A percentile compares a stretch with the other conserved stretches of the same genome.
These are phyloP conservation scores for Homarus americanus DNA, from an alignment of 1,140 invertebrate genomes.

Conservation along the genomic window DNA sequence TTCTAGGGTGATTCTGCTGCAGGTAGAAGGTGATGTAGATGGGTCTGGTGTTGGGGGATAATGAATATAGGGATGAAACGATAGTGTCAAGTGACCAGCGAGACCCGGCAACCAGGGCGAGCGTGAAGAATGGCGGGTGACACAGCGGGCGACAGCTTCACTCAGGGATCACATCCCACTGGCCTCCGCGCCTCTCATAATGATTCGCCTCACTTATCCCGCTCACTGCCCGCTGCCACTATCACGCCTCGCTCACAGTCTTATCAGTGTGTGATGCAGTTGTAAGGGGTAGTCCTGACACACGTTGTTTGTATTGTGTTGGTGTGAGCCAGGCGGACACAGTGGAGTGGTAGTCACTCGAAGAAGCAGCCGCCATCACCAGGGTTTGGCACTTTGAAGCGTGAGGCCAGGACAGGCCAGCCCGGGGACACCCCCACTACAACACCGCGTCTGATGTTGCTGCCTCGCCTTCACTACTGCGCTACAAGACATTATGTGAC, in stretches of 20 bases:
- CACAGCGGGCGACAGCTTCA: slow-evolving; percentile 7
- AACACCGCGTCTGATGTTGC: no score
- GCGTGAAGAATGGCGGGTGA: slow-evolving; percentile 25
- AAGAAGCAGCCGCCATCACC: not conserved
- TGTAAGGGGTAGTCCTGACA: not conserved
- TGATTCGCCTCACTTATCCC: slow-evolving; percentile 4
- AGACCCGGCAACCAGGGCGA: not conserved
- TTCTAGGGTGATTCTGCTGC: no score
- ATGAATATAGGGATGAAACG: not conserved
- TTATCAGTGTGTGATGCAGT: not conserved
- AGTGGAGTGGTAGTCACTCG: not conserved
- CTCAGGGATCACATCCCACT: not conserved
- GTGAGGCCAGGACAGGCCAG: no score
- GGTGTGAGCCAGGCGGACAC: no score
- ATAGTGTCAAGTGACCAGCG: not conserved
- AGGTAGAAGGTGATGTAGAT: no score
- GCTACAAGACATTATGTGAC: no score
- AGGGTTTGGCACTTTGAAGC: not conserved
- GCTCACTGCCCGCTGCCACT: not conserved
- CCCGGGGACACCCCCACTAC: no score
- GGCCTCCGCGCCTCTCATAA: slow-evolving; percentile 1
- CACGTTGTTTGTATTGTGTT: no score
- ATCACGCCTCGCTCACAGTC: not conserved
- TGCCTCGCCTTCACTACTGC: no score
- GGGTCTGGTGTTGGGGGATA: not conserved